Evolutionary conservation across 2,888 invertebrate genomes (phyloP).

Genomic region (Caenorhabditis sinica): DNA sequence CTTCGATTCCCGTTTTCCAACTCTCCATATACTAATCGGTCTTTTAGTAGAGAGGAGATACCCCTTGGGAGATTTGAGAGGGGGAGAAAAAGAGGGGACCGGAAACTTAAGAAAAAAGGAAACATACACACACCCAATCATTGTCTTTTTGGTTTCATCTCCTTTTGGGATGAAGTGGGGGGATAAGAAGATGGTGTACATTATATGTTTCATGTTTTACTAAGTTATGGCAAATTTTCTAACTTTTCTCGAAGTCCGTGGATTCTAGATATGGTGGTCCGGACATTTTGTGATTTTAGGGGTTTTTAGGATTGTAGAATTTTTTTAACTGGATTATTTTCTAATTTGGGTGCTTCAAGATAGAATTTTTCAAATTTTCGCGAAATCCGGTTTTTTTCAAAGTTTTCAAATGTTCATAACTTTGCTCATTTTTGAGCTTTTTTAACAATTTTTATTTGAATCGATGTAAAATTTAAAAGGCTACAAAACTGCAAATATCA

Average conservation of each 20-base stretch:
- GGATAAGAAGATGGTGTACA: background rate
- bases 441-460: too few relatives aligned
- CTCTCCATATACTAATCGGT: conserved; percentile 25
- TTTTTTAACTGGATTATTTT: too few relatives aligned
- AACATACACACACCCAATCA: conserved; percentile 28
- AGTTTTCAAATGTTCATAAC: too few relatives aligned
- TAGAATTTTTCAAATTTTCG: too few relatives aligned
- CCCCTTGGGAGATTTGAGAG: background rate
- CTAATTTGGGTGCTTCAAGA: too few relatives aligned
- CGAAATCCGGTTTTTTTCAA: background rate
- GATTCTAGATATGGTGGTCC: background rate
- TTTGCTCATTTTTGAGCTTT: too few relatives aligned
- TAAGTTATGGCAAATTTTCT: too few relatives aligned
- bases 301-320: too few relatives aligned
- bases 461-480: too few relatives aligned
- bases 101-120: background rate
- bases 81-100: background rate
- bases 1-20: background rate
- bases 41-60: conserved; percentile 14
- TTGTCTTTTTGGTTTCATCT: conserved; percentile 36
- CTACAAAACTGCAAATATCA: too few relatives aligned
- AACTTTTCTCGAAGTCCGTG: too few relatives aligned
- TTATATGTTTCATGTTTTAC: background rate
- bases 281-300: too few relatives aligned
- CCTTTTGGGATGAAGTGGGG: background rate